Conservation (phyloP, 2,888 invertebrate genomes). For the Trissolcus japonicus region DNA sequence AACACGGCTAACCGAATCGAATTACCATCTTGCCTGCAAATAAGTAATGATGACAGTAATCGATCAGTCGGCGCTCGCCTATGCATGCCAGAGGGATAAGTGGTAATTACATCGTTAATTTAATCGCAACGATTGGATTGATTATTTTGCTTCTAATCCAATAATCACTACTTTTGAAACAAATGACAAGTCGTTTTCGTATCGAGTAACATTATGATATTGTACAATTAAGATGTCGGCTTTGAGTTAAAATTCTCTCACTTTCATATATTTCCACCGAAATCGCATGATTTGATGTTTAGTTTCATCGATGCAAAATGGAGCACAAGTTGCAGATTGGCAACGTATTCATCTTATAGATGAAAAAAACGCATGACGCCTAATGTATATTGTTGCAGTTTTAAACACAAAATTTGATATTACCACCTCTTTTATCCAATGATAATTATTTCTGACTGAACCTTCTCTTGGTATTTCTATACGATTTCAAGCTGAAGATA, state of each 20-base stretch:
- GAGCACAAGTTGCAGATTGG: too few species aligned
- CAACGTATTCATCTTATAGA: too few species aligned
- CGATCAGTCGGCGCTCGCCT: slow-evolving; percentile 50
- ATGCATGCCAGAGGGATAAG: slow-evolving; percentile 40
- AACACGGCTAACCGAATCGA: slow-evolving; percentile 44
- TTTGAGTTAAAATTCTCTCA: too few species aligned
- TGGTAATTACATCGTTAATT: slow-evolving; percentile 57
- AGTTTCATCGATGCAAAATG: too few species aligned
- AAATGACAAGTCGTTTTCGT: slow-evolving; percentile 38
- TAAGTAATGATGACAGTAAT: slow-evolving; percentile 54
- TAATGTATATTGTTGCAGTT: too few species aligned
- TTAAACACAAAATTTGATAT: slow-evolving; percentile 35
- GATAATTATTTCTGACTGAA: slow-evolving; percentile 35
- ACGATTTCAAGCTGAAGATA: slow-evolving; percentile 29
- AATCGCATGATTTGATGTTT: too few species aligned
- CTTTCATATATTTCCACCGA: too few species aligned
- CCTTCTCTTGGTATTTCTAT: slow-evolving; percentile 37
- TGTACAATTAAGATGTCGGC: neutral
- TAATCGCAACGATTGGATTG: slow-evolving; percentile 53
- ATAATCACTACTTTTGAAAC: slow-evolving; percentile 43
- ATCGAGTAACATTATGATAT: neutral
- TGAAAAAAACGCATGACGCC: too few species aligned
- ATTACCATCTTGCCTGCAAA: slow-evolving; percentile 50
- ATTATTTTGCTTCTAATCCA: slow-evolving; percentile 53
- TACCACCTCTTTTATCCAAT: slow-evolving; percentile 22